Conservation (phyloP, 2,113 vertebrate genomes). For the Rhinogobius similis region DNA sequence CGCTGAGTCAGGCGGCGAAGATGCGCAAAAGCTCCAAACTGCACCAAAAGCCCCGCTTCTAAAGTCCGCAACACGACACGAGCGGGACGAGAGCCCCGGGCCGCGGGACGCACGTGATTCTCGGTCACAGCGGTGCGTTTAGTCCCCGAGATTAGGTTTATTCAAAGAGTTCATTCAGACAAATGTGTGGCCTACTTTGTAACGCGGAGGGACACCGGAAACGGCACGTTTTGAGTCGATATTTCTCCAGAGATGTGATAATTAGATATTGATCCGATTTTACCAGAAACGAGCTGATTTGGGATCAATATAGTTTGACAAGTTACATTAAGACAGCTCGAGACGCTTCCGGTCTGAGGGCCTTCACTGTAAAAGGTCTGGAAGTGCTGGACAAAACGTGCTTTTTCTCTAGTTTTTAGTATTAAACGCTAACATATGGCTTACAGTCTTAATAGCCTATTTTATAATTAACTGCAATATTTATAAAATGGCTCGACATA, state of each 20-base stretch:
- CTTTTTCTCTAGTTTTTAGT: too few species aligned
- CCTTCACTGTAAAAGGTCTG: conserved; percentile 26
- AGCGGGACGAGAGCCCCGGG: neutral
- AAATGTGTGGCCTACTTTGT: conserved; percentile 27
- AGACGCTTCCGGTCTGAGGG: neutral
- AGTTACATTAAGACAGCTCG: neutral
- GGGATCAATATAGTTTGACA: conserved; percentile 11
- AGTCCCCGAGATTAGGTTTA: neutral
- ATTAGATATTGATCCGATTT: conserved; percentile 38
- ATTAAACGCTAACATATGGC: too few species aligned
- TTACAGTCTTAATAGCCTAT: too few species aligned
- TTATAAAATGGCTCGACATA: too few species aligned
- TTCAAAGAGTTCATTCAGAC: neutral
- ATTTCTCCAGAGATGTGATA: neutral
- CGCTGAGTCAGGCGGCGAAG: conserved; percentile 40
- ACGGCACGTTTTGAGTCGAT: conserved; percentile 2
- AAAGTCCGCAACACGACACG: neutral
- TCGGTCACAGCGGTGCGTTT: neutral
- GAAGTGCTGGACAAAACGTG: neutral
- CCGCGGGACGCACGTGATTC: neutral
- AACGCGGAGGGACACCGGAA: conserved; percentile 11
- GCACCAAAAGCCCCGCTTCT: conserved; percentile 4
- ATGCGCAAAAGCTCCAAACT: neutral
- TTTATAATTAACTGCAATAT: too few species aligned
- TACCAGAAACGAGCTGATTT: conserved; percentile 14